Percentiles rank a stretch among this genome's conserved stretches.
phyloP scores from a whole-genome alignment of 1,140 invertebrate genomes.

The Oreohelix idahoensis region DNA sequence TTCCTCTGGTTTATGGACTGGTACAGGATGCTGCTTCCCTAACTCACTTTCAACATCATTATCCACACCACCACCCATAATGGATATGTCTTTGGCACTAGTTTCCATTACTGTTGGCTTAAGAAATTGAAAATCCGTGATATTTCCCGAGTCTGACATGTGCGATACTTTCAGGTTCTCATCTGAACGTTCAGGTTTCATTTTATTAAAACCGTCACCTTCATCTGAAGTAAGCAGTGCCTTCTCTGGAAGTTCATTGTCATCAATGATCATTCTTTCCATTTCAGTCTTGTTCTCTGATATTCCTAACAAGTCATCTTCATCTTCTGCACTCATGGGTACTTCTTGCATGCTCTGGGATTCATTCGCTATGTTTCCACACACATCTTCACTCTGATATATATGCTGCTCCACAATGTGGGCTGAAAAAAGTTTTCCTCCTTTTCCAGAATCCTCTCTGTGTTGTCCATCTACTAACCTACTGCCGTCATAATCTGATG shows the following conservation, averaged over 20 bases:
- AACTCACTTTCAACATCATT: slow-evolving; percentile 31
- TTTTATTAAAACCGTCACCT: not conserved
- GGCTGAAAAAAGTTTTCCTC: slow-evolving; percentile 6
- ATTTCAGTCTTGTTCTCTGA: not conserved
- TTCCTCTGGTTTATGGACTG: slow-evolving; percentile 28
- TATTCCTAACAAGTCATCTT: not conserved
- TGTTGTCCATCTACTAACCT: not conserved
- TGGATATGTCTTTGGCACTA: not conserved
- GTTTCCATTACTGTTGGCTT: not conserved
- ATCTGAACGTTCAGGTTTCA: not conserved
- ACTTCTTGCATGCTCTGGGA: not conserved
- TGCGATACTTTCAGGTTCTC: not conserved
- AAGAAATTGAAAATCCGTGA: slow-evolving; percentile 18
- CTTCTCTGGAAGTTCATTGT: not conserved
- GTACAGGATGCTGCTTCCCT: not conserved
- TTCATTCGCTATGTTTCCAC: not conserved
- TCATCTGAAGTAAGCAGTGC: slow-evolving; percentile 4
- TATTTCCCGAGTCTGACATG: not conserved
- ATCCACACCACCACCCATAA: not conserved
- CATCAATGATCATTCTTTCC: not conserved
- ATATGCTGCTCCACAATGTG: not conserved
- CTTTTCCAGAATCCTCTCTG: not conserved
- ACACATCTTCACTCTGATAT: not conserved
- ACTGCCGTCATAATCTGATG: not conserved
- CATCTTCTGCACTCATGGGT: not conserved